Conservation (phyloP, 2,113 vertebrate genomes). For the Platanista minor region DNA sequence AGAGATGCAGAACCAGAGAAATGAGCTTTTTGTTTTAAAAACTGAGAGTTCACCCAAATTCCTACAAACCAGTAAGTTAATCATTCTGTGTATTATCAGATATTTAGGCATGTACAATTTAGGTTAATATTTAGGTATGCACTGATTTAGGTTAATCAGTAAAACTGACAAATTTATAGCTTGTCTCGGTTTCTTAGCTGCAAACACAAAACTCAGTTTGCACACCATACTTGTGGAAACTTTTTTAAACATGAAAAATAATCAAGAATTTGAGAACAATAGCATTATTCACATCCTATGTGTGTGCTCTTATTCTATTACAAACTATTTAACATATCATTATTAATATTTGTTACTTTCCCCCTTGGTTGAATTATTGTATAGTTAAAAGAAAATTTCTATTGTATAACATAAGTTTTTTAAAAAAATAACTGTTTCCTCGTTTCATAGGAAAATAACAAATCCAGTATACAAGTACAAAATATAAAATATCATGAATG, state of each 20-base stretch:
- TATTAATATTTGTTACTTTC: conserved; percentile 8
- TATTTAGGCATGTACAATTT: neutral
- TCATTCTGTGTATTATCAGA: neutral
- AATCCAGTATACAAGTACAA: neutral
- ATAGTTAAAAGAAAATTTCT: neutral
- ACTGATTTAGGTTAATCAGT: neutral
- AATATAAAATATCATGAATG: neutral
- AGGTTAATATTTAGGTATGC: neutral
- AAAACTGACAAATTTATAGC: neutral
- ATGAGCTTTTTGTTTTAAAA: neutral
- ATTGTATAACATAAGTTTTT: neutral
- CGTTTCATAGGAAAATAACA: neutral
- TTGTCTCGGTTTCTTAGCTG: neutral
- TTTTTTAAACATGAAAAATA: neutral
- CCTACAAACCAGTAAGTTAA: neutral
- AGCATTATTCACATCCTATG: neutral
- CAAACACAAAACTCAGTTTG: conserved; percentile 1
- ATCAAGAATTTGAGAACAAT: neutral
- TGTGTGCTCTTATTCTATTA: neutral
- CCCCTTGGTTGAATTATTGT: neutral
- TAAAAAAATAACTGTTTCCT: neutral
- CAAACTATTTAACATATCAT: neutral
- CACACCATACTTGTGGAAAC: neutral
- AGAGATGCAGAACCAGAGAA: neutral
- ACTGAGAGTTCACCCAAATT: neutral